Conservation (phyloP, 2,113 vertebrate genomes). For the Heloderma charlesbogerti region DNA sequence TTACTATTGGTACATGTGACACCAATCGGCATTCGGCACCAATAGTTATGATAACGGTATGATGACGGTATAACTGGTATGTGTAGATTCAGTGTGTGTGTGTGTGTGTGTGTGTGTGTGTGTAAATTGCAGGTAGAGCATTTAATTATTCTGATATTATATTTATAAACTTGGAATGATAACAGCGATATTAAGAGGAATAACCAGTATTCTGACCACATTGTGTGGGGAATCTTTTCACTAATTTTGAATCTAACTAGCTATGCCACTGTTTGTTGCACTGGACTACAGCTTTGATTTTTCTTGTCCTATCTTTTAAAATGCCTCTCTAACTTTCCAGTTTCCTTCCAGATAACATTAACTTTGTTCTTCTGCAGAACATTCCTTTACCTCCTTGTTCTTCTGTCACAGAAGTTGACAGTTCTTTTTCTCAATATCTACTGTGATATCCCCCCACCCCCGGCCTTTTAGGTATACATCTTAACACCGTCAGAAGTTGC, state of each 20-base stretch:
- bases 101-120: no score
- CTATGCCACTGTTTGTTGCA: not conserved
- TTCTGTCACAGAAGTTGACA: not conserved
- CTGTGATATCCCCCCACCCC: not conserved
- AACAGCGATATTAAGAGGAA: not conserved
- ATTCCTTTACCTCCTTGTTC: not conserved
- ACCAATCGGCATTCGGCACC: no score
- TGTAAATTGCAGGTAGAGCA: not conserved
- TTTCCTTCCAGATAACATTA: not conserved
- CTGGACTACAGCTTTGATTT: not conserved
- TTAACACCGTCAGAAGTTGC: not conserved
- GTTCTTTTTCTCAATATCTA: not conserved
- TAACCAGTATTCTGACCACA: not conserved
- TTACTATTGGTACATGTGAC: no score
- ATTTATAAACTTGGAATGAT: not conserved
- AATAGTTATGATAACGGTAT: no score
- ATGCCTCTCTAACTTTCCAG: not conserved
- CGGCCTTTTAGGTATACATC: constrained; percentile 23
- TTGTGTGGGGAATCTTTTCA: no score
- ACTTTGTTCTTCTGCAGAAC: constrained; percentile 8
- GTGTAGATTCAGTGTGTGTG: no score
- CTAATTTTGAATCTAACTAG: not conserved
- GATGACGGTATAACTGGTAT: no score
- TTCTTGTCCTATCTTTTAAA: not conserved
- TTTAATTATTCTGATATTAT: not conserved